These are phyloP conservation scores for Drosophila hamatofila DNA, from an alignment of 2,888 invertebrate species.

Conservation along the genomic window DNA sequence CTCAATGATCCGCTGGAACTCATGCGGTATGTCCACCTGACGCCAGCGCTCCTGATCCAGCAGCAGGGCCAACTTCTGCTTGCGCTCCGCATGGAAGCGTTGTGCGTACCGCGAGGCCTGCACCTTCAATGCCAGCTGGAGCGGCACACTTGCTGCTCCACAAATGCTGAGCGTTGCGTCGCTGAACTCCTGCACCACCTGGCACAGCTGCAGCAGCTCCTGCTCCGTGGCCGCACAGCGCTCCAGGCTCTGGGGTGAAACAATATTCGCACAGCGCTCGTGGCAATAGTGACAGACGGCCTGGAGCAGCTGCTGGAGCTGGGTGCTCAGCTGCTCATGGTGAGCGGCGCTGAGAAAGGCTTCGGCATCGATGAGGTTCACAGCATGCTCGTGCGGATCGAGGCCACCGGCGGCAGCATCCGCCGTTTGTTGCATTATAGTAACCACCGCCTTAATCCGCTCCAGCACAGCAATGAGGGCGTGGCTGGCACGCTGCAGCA, in stretches of 20 bases:
- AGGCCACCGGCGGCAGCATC: constrained; percentile 87
- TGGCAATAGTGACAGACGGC: constrained; percentile 96
- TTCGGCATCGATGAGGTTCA: constrained; percentile 88
- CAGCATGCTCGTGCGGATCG: constrained; percentile 81
- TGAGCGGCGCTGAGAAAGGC: constrained; percentile 90
- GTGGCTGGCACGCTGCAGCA: constrained; percentile 89
- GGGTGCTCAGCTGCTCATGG: constrained; percentile 88
- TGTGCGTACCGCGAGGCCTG: constrained; percentile 96
- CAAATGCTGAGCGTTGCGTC: constrained; percentile 91
- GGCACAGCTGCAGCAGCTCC: constrained; percentile 91
- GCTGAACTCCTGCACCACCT: constrained; percentile 92
- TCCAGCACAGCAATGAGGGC: constrained; percentile 89
- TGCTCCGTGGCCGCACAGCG: constrained; percentile 90
- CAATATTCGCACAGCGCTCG: constrained; percentile 95
- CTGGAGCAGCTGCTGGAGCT: constrained; percentile 91
- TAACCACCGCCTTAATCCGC: constrained; percentile 90
- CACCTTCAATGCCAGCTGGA: constrained; percentile 92
- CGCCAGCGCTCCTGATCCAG: constrained; percentile 98
- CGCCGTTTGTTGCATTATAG: constrained; percentile 91
- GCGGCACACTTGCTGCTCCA: constrained; percentile 91
- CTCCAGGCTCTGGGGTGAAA: constrained; percentile 91
- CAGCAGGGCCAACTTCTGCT: constrained; percentile 92
- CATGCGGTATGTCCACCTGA: constrained; percentile 94
- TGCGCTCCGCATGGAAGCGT: constrained; percentile 95
- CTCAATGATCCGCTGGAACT: constrained; percentile 94